These are phyloP conservation scores for Pollenia amentaria DNA, from an alignment of 2,888 invertebrate genomes.

Conservation along the genomic window DNA sequence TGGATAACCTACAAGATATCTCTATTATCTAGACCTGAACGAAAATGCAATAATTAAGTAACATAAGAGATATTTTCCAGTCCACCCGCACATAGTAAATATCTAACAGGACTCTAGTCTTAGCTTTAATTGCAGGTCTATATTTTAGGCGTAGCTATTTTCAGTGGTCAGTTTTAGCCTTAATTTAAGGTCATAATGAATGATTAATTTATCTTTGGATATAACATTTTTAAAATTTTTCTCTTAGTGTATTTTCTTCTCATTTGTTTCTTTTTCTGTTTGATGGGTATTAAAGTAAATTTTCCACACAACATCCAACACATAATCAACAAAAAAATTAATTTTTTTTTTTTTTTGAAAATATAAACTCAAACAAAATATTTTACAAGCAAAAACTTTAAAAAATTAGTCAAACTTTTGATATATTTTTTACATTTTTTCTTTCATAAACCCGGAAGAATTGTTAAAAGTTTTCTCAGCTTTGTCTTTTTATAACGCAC, in stretches of 20 bases:
- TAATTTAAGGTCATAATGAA: too few species aligned
- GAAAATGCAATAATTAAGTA: too few species aligned
- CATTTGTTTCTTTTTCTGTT: conserved; percentile 20
- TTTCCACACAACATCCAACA: conserved; percentile 46
- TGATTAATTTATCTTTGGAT: background rate
- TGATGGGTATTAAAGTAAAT: conserved; percentile 49
- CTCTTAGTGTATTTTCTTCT: background rate
- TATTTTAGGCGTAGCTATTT: too few species aligned
- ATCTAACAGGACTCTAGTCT: too few species aligned
- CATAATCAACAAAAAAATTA: conserved; percentile 53
- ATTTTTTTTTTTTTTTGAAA: conserved; percentile 26
- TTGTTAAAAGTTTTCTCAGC: conserved; percentile 11
- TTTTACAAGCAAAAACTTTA: background rate
- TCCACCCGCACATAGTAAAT: too few species aligned
- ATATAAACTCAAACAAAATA: background rate
- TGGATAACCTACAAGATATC: too few species aligned
- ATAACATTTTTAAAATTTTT: background rate
- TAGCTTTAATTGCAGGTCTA: too few species aligned
- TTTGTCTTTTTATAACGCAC: conserved; percentile 5
- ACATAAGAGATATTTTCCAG: too few species aligned
- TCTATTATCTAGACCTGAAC: too few species aligned
- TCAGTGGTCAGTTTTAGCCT: background rate
- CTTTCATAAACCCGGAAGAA: conserved; percentile 25
- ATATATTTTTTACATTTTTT: background rate
- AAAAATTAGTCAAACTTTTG: background rate